Evolutionary conservation across 2,888 invertebrate genomes (phyloP).

Genomic region (Sinotaia quadrata): DNA sequence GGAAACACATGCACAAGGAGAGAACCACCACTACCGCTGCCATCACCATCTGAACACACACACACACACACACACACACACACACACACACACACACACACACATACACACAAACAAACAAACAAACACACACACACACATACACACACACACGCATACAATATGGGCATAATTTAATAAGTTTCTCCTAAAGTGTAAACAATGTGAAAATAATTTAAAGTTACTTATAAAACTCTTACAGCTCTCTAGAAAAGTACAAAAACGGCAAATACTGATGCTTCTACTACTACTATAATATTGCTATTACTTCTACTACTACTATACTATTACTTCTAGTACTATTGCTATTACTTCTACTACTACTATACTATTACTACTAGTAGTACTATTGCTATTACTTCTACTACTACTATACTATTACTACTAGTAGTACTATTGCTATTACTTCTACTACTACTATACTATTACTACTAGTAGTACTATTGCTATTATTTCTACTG

Average conservation of each 20-base stretch:
- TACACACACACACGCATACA: no score
- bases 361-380: conserved; percentile 21
- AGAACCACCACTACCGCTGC: background rate
- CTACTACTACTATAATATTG: conserved; percentile 9
- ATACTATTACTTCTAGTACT: conserved; percentile 16
- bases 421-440: conserved; percentile 11
- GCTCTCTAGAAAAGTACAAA: no score
- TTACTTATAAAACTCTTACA: no score
- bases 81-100: conserved; percentile 13
- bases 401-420: conserved; percentile 18
- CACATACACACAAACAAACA: no score
- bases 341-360: conserved; percentile 11
- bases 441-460: conserved; percentile 17
- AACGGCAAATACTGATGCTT: conserved; percentile 5
- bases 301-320: conserved; percentile 22
- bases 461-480: conserved; percentile 11
- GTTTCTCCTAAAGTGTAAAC: background rate
- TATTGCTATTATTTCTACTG: background rate
- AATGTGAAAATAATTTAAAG: no score
- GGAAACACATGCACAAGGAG: no score
- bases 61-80: conserved; percentile 12
- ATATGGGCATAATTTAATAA: background rate
- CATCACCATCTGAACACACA: background rate
- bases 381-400: conserved; percentile 11
- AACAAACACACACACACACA: no score